Evolutionary conservation across 2,888 invertebrate genomes (phyloP).

Genomic region (Drosophila ezoana): DNA sequence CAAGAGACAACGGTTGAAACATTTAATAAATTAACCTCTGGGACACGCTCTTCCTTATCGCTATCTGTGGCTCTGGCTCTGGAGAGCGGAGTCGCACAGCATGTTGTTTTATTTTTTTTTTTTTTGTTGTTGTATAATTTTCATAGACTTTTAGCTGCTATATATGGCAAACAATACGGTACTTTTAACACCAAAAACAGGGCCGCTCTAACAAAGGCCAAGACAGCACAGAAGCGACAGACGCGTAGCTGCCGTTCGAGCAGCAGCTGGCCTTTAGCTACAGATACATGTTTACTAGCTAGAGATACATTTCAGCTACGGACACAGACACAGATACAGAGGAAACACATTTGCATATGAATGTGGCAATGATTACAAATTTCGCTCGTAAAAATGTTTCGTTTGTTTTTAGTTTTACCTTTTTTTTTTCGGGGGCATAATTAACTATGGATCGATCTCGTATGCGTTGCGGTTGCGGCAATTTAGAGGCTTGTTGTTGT

Average conservation of each 20-base stretch:
- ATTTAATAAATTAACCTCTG: constrained; percentile 73
- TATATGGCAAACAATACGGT: constrained; percentile 80
- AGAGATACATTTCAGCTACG: constrained; percentile 27
- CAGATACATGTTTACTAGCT: constrained; percentile 39
- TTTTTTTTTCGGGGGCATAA: constrained; percentile 64
- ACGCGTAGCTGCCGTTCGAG: constrained; percentile 76
- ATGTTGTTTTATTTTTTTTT: constrained; percentile 48
- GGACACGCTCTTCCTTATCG: constrained; percentile 56
- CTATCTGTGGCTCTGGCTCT: constrained; percentile 30
- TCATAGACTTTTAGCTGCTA: constrained; percentile 53
- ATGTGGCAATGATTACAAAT: constrained; percentile 81
- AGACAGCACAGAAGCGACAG: constrained; percentile 80
- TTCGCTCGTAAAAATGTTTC: constrained; percentile 81
- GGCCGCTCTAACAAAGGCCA: constrained; percentile 65
- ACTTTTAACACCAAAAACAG: constrained; percentile 77
- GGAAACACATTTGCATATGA: constrained; percentile 75
- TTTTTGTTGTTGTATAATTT: constrained; percentile 42
- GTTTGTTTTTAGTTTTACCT: constrained; percentile 55
- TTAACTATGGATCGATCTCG: constrained; percentile 70
- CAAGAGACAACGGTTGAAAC: constrained; percentile 36
- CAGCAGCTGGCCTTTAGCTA: constrained; percentile 67
- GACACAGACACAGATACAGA: constrained; percentile 23
- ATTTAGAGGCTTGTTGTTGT: constrained; percentile 67
- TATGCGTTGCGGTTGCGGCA: constrained; percentile 75
- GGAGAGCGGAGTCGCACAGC: constrained; percentile 51